phyloP scores from a whole-genome alignment of 2,888 invertebrate genomes.

The Nomada ferruginata region DNA sequence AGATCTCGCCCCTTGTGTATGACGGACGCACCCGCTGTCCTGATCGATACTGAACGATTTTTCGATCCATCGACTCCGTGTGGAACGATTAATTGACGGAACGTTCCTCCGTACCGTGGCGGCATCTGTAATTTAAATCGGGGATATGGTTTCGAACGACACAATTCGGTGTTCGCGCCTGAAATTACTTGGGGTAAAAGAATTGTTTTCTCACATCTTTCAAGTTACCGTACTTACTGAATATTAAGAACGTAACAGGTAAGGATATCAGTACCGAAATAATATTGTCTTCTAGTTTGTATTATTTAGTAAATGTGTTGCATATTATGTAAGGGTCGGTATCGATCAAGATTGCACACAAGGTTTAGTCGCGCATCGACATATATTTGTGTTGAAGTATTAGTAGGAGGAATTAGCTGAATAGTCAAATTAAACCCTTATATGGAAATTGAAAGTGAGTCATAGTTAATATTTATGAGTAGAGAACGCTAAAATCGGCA shows the following conservation, averaged over 20 bases:
- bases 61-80: conserved; percentile 52
- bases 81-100: conserved; percentile 28
- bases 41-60: conserved; percentile 69
- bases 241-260: not conserved
- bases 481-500: too few relatives aligned
- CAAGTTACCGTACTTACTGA: too few relatives aligned
- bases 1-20: conserved; percentile 33
- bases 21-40: conserved; percentile 47
- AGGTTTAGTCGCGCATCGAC: too few relatives aligned
- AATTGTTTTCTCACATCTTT: not conserved
- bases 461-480: not conserved
- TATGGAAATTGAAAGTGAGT: not conserved
- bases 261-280: too few relatives aligned
- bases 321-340: too few relatives aligned
- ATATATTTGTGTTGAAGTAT: not conserved
- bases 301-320: not conserved
- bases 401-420: not conserved
- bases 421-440: not conserved
- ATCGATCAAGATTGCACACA: too few relatives aligned
- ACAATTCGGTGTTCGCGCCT: too few relatives aligned
- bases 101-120: not conserved
- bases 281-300: not conserved
- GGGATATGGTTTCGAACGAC: not conserved
- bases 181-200: not conserved
- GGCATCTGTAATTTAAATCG: conserved; percentile 16